Conservation (phyloP, 1,140 invertebrate genomes). For the Bombus waltoni region DNA sequence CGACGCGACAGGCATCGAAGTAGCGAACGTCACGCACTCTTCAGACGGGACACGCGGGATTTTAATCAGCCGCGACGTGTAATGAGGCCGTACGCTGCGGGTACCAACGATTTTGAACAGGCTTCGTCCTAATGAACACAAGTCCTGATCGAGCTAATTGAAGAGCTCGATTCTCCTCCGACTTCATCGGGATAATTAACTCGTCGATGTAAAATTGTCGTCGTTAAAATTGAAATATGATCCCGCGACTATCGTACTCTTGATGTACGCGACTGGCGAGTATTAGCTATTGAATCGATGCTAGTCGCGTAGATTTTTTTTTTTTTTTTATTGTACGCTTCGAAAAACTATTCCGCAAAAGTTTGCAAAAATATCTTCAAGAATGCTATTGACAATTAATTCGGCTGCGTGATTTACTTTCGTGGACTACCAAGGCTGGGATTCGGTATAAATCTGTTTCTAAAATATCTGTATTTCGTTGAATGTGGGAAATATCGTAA, state of each 20-base stretch:
- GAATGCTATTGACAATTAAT: too few relatives aligned
- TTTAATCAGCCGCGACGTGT: slow-evolving; percentile 42
- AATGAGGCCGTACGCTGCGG: background rate
- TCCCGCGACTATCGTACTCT: background rate
- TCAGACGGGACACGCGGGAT: slow-evolving; percentile 29
- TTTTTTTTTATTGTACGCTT: background rate
- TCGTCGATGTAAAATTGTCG: background rate
- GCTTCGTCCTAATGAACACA: slow-evolving; percentile 27
- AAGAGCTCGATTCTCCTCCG: background rate
- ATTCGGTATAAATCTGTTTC: too few relatives aligned
- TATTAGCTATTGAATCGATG: too few relatives aligned
- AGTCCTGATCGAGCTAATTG: slow-evolving; percentile 44
- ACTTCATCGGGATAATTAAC: slow-evolving; percentile 43
- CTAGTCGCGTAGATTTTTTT: background rate
- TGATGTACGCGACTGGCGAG: too few relatives aligned
- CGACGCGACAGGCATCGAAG: slow-evolving; percentile 32
- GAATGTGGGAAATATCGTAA: background rate
- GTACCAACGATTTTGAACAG: slow-evolving; percentile 36
- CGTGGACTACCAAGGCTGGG: too few relatives aligned
- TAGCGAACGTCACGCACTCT: slow-evolving; percentile 36
- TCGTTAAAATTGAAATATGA: slow-evolving; percentile 18
- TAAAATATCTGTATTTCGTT: too few relatives aligned
- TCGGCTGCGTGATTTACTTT: too few relatives aligned
- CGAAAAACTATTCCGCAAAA: too few relatives aligned
- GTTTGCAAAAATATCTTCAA: too few relatives aligned